Base-by-base conservation (phyloP, 2,797 vertebrate genomes). In the Lycodopsis pacificus region DNA sequence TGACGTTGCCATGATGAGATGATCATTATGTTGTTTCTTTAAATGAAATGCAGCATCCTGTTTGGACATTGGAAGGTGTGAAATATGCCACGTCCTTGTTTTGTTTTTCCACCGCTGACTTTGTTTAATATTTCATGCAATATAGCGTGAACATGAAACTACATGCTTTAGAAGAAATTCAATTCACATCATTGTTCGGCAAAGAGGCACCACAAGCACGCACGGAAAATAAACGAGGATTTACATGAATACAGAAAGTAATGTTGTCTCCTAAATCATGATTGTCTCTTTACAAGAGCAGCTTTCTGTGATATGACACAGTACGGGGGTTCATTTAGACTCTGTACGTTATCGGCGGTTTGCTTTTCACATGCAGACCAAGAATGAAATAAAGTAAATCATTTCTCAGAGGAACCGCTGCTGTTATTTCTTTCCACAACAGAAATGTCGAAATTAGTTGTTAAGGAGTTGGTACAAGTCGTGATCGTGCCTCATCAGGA, bases 351-450 rank as follows among this genome's bases (percentile, higher is more conserved):
- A 34, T 34, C 4, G 32, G 32, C 32, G 32, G 32, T 34, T 34
- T 34, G 32, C 32, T 34, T 34, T 34, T 34, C 32, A 34, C 32
- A 34, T 34, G 32, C 32, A 7, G 6, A 68, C n/a, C 9, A 3
- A 77, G 3, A 85, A 67, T 62, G 56, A 76, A 81, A 74, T 22
- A 30, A 51, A 81, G 3, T 15, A 9, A 36, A 4, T 61, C 20
- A 64, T 58, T 53, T 71, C 5, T 74, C 10, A 57, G 10, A 57
- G 8, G 3, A 65, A 38, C 22, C 1, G 12, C 34, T 62, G 58
- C 9, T 58, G 32, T 66, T 34, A 10, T 65, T 76, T 63, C 6
- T 79, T 5, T 80, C 32, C 15, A 46, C 22, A 15, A 7, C 10
- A 62, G 17, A 19, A 42, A 57, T 42, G n/a, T 61, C 59, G 13